Base-by-base conservation (phyloP, 2,888 invertebrate species). In the Morpho achilles region DNA sequence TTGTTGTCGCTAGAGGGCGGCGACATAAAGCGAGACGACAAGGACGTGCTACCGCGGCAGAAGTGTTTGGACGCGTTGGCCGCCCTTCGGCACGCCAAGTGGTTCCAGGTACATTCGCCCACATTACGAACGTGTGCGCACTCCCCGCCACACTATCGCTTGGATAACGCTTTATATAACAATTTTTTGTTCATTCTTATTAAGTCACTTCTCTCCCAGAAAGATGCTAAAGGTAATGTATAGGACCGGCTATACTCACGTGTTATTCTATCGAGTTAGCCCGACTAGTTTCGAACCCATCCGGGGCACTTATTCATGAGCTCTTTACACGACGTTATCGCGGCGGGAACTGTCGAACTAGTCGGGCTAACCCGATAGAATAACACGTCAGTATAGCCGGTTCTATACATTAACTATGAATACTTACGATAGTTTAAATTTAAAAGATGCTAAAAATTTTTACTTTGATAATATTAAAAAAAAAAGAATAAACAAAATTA, bases 11-110 rank as follows among this genome's bases (percentile, higher is more conserved):
- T 91, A 91, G 84, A 91, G 87, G 87, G 92, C 82, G 93, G 91
- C 91, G 87, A 91, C 91, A 91, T 88, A 91, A 92, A 88, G 92
- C 93, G 94, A 92, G 94, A 94, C 93, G 94, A 94, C 93, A 94
- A 95, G 92, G 98, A 98, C 93, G 96, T 97, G 91, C 96, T 99
- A 93, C 97, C 98, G 94, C 97, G 97, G 94, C 97, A 97, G 94
- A 98, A 98, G 94, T 99, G 99, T 95, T 96, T 99, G 94, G 96
- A 98, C 94, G 99, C 99, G 93, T 96, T 99, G 93, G 99, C 99
- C 93, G 97, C 98, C 92, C 96, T 99, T 92, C 97, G 99, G 93
- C 99, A 98, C 95, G 98, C 99, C 94, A 99, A 99, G 94, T 99
- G 99, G 99, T 99, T 99, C 96, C 99, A 99, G 97, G 98, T 98